phyloP scores from a whole-genome alignment of 2,888 invertebrate species.

The Caenorhabditis sinica region DNA sequence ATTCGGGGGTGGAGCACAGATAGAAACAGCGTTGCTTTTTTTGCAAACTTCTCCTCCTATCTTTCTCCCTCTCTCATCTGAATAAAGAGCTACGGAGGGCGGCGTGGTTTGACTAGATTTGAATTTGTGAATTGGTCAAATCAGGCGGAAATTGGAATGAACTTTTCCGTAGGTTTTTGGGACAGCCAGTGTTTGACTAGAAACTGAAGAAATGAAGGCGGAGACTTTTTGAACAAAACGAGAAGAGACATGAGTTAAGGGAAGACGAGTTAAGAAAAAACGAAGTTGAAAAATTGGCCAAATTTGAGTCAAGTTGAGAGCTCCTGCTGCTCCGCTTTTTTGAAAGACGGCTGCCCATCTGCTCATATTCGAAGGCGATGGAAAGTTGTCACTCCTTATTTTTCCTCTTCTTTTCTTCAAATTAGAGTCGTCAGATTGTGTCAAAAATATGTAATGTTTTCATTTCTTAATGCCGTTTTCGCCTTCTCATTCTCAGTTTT shows the following conservation, averaged over 20 bases:
- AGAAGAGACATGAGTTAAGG: constrained; percentile 16
- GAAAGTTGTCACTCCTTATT: constrained; percentile 4
- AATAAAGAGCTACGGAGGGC: constrained; percentile 21
- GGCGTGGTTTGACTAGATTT: constrained; percentile 20
- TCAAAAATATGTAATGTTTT: constrained; percentile 34
- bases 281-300: constrained; percentile 49
- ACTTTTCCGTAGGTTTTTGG: constrained; percentile 27
- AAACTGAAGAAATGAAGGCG: constrained; percentile 9
- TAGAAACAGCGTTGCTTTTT: constrained; percentile 17
- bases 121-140: constrained; percentile 44
- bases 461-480: constrained; percentile 23
- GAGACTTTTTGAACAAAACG: constrained; percentile 6
- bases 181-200: not conserved
- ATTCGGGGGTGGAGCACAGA: constrained; percentile 17
- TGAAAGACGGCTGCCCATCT: not conserved
- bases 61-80: constrained; percentile 7
- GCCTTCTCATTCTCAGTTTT: constrained; percentile 5
- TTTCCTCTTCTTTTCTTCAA: constrained; percentile 29
- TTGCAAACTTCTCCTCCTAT: constrained; percentile 32
- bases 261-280: constrained; percentile 6
- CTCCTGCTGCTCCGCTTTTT: constrained; percentile 2
- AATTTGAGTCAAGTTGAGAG: constrained; percentile 46
- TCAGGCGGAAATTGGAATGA: constrained; percentile 54
- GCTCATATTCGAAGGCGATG: constrained; percentile 32
- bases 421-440: constrained; percentile 51